Evolutionary conservation across 2,888 invertebrate species (phyloP).

Genomic region (Mimas tiliae): DNA sequence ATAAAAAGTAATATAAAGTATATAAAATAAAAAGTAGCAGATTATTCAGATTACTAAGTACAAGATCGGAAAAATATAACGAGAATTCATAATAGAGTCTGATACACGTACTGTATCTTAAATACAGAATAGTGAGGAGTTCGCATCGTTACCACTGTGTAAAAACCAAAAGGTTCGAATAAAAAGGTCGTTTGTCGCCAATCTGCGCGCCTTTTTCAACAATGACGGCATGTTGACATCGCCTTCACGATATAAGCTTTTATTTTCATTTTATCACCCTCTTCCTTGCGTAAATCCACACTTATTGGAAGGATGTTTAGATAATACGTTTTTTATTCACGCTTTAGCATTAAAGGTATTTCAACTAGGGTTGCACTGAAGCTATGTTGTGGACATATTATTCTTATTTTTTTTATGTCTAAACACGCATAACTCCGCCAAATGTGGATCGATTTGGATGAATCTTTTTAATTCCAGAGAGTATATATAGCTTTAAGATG

Average conservation of each 20-base stretch:
- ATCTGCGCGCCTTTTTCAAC: not conserved
- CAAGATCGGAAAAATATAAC: too few relatives aligned
- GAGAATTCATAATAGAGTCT: too few relatives aligned
- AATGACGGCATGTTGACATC: not conserved
- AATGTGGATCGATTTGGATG: too few relatives aligned
- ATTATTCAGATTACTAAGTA: too few relatives aligned
- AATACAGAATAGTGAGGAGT: not conserved
- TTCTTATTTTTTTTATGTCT: too few relatives aligned
- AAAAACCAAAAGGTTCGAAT: not conserved
- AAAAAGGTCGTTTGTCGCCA: constrained; percentile 14
- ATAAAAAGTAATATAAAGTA: too few relatives aligned
- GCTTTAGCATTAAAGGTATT: not conserved
- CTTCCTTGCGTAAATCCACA: not conserved
- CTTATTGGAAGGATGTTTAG: not conserved
- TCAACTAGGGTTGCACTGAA: not conserved
- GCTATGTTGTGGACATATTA: too few relatives aligned
- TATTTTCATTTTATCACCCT: constrained; percentile 14
- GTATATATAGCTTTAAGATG: too few relatives aligned
- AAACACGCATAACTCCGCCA: too few relatives aligned
- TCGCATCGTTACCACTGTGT: not conserved
- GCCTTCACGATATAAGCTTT: not conserved
- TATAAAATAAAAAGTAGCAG: too few relatives aligned
- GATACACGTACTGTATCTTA: too few relatives aligned
- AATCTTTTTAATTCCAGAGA: too few relatives aligned
- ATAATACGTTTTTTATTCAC: not conserved